phyloP scores from a whole-genome alignment of 2,113 vertebrate species.

The Anthoscopus minutus region DNA sequence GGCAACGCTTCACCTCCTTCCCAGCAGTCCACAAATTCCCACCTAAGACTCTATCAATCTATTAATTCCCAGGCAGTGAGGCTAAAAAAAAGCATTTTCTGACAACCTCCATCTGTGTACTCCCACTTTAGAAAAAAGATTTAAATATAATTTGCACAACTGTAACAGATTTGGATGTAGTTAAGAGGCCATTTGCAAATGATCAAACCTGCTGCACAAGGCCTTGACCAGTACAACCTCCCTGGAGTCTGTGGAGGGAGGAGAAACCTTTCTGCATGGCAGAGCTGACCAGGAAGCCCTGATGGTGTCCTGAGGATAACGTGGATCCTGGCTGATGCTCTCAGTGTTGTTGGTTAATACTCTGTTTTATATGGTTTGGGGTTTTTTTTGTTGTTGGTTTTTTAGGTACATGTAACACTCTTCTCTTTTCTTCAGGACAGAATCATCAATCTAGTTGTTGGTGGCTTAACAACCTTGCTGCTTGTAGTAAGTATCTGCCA shows the following conservation, averaged over 20 bases:
- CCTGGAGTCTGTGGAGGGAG: rapidly evolving
- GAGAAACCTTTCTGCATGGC: background rate
- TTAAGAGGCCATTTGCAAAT: background rate
- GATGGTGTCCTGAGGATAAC: background rate
- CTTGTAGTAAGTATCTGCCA: constrained; percentile 84
- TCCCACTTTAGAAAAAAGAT: background rate
- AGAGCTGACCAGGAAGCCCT: background rate
- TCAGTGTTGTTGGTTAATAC: background rate
- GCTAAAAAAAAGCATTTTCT: background rate
- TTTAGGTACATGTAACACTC: background rate
- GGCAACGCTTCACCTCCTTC: background rate
- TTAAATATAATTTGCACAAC: background rate
- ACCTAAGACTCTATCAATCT: background rate
- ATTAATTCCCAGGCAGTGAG: background rate
- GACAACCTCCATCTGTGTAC: background rate
- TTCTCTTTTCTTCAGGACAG: constrained; percentile 79
- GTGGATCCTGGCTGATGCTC: background rate
- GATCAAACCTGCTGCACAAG: background rate
- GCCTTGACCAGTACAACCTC: background rate
- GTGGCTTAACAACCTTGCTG: constrained; percentile 83
- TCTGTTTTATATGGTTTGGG: background rate
- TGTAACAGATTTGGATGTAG: rapidly evolving
- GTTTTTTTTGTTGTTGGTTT: background rate
- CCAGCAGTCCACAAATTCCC: background rate
- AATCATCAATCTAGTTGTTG: constrained; percentile 90